These are phyloP conservation scores for Prochilodus magdalenae DNA, from an alignment of 2,113 vertebrate genomes.

Conservation along the genomic window DNA sequence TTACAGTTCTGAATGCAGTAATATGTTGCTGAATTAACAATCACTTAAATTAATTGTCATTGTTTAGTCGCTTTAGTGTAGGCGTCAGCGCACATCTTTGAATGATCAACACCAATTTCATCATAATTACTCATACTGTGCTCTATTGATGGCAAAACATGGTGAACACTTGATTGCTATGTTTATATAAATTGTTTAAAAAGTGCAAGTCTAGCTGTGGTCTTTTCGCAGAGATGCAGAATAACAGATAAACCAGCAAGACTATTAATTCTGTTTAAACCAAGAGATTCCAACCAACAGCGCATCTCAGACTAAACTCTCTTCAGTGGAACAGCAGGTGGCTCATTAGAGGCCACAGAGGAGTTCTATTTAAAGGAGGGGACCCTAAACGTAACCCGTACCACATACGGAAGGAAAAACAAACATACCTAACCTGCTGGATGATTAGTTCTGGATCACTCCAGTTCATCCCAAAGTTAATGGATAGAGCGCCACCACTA, in stretches of 20 bases:
- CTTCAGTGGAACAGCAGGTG: neutral
- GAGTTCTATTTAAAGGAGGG: too few species aligned
- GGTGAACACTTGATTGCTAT: neutral
- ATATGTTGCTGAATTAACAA: conserved; percentile 28
- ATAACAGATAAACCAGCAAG: neutral
- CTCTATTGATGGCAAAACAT: conserved; percentile 15
- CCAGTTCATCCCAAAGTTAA: too few species aligned
- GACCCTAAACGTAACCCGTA: too few species aligned
- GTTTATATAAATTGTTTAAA: neutral
- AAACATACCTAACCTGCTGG: too few species aligned
- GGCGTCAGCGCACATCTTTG: neutral
- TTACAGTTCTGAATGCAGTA: conserved; percentile 1
- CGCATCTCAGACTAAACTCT: neutral
- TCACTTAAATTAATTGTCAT: conserved; percentile 21
- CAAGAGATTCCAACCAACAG: neutral
- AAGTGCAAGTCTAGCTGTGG: neutral
- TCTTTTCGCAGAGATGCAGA: neutral
- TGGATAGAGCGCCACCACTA: too few species aligned
- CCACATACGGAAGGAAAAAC: too few species aligned
- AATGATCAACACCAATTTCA: conserved; percentile 15
- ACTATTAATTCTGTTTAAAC: neutral
- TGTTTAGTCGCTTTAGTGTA: conserved; percentile 7
- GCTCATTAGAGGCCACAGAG: neutral
- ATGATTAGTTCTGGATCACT: too few species aligned
- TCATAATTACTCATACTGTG: neutral